A percentile compares a stretch with the other conserved stretches of the same genome.
phyloP scores from a whole-genome alignment of 2,113 vertebrate species.

The Pituophis catenifer region DNA sequence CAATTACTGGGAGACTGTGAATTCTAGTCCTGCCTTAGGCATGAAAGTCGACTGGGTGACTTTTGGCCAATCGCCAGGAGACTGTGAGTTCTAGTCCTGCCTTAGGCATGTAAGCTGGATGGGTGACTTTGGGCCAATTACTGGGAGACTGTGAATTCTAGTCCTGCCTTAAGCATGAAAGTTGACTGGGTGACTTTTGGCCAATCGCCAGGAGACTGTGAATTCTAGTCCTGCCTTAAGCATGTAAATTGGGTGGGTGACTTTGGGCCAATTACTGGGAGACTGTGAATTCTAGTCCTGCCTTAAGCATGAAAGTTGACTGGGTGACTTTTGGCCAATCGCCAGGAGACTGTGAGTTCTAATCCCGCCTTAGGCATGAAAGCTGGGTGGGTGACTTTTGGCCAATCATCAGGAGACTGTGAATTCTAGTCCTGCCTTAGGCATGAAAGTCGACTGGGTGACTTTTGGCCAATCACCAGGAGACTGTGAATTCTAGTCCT shows the following conservation, averaged over 20 bases:
- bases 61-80: neutral
- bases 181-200: too few species aligned
- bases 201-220: rapidly evolving
- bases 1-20: too few species aligned
- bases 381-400: neutral
- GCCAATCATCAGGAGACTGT: too few species aligned
- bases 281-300: neutral
- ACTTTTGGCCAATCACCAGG: too few species aligned
- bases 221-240: too few species aligned
- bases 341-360: neutral
- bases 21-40: too few species aligned
- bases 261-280: neutral
- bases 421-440: neutral
- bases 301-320: neutral
- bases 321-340: neutral
- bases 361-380: neutral
- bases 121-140: too few species aligned
- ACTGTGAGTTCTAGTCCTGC: neutral
- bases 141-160: neutral
- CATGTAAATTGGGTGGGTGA: too few species aligned
- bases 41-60: too few species aligned
- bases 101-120: too few species aligned
- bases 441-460: neutral
- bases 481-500: neutral
- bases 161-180: neutral